These are phyloP conservation scores for Anadara kagoshimensis DNA, from an alignment of 1,140 invertebrate species.

Conservation along the genomic window DNA sequence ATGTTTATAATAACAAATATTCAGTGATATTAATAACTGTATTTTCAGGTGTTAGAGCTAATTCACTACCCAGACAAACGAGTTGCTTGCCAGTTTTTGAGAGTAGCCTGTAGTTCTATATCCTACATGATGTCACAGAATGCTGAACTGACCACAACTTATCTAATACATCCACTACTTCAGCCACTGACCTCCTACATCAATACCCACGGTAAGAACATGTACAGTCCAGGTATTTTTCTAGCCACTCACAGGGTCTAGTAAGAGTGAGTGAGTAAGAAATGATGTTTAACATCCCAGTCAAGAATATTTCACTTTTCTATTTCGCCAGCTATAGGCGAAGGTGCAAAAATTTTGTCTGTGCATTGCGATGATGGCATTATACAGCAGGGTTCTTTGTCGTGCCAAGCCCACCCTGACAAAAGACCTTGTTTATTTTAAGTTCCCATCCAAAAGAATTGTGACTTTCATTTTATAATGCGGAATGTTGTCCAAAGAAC, in stretches of 20 bases:
- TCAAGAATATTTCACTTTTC: too few relatives aligned
- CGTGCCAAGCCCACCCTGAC: too few relatives aligned
- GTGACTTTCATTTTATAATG: neutral
- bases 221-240: neutral
- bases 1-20: too few relatives aligned
- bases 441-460: too few relatives aligned
- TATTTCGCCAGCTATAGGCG: too few relatives aligned
- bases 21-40: constrained; percentile 2
- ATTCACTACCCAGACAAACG: constrained; percentile 41
- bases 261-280: too few relatives aligned
- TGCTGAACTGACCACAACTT: constrained; percentile 37
- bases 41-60: constrained; percentile 45
- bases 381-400: too few relatives aligned
- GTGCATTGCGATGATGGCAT: too few relatives aligned
- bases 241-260: neutral
- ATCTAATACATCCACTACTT: constrained; percentile 45
- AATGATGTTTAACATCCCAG: too few relatives aligned
- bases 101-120: constrained; percentile 51
- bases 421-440: too few relatives aligned
- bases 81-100: constrained; percentile 37
- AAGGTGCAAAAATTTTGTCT: too few relatives aligned
- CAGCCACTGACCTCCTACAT: constrained; percentile 37
- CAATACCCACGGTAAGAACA: constrained; percentile 28
- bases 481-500: neutral
- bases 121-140: constrained; percentile 32